Conservation (phyloP, 2,113 vertebrate species). For the Stigmatopora nigra region DNA sequence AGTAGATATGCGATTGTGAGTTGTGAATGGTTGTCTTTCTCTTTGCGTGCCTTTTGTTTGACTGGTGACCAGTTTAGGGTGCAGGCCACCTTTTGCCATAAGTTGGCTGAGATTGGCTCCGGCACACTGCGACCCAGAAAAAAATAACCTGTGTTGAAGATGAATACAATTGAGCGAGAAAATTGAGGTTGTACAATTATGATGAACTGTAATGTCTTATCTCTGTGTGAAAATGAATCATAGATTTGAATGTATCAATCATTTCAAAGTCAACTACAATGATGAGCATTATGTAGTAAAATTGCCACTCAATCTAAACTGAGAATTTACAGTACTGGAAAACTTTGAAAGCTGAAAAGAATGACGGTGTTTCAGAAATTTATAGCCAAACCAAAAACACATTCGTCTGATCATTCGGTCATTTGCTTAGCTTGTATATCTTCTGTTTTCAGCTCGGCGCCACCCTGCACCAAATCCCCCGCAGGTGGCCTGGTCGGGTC, state of each 20-base stretch:
- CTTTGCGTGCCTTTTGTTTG: too few relatives aligned
- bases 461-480: slow-evolving; percentile 59
- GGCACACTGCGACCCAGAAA: too few relatives aligned
- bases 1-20: too few relatives aligned
- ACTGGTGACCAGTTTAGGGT: too few relatives aligned
- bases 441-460: slow-evolving; percentile 21
- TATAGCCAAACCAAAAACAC: slow-evolving; percentile 11
- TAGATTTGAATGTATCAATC: neutral
- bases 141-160: too few relatives aligned
- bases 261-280: neutral
- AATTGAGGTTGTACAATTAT: neutral
- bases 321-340: slow-evolving; percentile 18
- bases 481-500: slow-evolving; percentile 60
- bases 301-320: slow-evolving; percentile 26
- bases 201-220: neutral
- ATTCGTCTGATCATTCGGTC: slow-evolving; percentile 25
- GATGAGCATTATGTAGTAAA: slow-evolving; percentile 13
- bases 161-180: neutral
- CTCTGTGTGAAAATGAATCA: neutral
- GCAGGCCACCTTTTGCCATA: too few relatives aligned
- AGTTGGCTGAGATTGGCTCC: too few relatives aligned
- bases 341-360: slow-evolving; percentile 12
- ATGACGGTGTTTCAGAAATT: slow-evolving; percentile 21
- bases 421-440: slow-evolving; percentile 22
- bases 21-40: too few relatives aligned